phyloP scores from a whole-genome alignment of 2,888 invertebrate species.

The Metallyticus violacea region DNA sequence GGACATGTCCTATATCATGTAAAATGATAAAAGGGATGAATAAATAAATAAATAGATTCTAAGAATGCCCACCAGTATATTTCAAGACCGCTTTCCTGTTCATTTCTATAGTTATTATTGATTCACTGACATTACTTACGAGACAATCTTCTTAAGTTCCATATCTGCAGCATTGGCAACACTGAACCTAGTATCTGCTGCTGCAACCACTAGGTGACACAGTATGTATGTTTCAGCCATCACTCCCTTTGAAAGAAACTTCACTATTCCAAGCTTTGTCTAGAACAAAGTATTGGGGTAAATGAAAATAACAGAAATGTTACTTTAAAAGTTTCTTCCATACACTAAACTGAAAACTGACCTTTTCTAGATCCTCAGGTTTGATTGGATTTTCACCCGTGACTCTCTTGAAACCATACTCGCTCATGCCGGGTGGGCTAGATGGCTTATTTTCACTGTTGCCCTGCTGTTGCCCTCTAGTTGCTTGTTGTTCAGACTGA shows the following conservation, averaged over 20 bases:
- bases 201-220: constrained; percentile 76
- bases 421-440: constrained; percentile 75
- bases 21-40: no score
- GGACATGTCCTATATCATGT: no score
- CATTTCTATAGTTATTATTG: no score
- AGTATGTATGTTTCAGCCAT: constrained; percentile 72
- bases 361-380: constrained; percentile 80
- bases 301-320: no score
- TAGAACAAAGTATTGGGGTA: constrained; percentile 41
- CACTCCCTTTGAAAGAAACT: constrained; percentile 76
- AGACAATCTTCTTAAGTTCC: constrained; percentile 74
- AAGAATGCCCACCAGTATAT: no score
- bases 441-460: constrained; percentile 25
- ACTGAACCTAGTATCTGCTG: constrained; percentile 84
- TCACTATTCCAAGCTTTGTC: constrained; percentile 75
- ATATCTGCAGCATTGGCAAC: constrained; percentile 85
- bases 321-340: not conserved
- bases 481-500: not conserved
- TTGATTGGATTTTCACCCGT: constrained; percentile 67
- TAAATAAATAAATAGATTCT: no score
- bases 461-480: not conserved
- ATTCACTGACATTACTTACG: constrained; percentile 49
- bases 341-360: no score
- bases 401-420: constrained; percentile 72
- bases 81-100: no score